Percentiles rank a stretch among this genome's conserved stretches.
These are phyloP conservation scores for Aphidius colemani DNA, from an alignment of 2,888 invertebrate species.

Conservation along the genomic window DNA sequence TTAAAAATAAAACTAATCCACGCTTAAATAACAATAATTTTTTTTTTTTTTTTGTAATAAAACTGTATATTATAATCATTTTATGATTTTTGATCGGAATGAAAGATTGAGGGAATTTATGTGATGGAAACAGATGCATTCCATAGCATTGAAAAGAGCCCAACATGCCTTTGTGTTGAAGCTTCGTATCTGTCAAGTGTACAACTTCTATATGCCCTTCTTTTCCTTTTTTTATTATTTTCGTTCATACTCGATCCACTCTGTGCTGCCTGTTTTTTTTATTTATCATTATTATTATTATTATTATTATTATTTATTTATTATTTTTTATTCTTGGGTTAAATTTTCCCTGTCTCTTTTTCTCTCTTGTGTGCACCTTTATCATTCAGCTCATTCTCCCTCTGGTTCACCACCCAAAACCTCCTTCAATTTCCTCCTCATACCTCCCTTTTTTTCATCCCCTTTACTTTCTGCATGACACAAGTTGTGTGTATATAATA, in stretches of 20 bases:
- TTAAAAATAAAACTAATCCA: no score
- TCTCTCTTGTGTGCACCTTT: no score
- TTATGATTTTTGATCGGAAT: not conserved
- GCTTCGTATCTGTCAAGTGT: conserved; percentile 42
- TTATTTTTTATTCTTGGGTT: no score
- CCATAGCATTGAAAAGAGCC: not conserved
- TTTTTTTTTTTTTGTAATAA: no score
- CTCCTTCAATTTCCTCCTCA: conserved; percentile 1
- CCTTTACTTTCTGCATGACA: conserved; percentile 7
- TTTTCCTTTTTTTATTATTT: conserved; percentile 17
- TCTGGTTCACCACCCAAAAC: not conserved
- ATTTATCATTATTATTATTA: no score
- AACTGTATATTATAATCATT: no score
- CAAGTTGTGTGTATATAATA: no score
- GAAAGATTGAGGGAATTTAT: not conserved
- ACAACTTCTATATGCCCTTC: conserved; percentile 27
- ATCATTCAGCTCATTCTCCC: not conserved
- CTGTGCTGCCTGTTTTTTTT: no score
- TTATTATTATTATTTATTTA: no score
- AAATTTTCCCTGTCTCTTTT: no score
- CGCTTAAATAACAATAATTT: no score
- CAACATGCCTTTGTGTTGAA: conserved; percentile 38
- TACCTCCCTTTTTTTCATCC: conserved; percentile 1
- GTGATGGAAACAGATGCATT: conserved; percentile 1
- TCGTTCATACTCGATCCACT: conserved; percentile 5